phyloP scores from a whole-genome alignment of 92 coral and sea anemone species.

The Parazoanthus swiftii region DNA sequence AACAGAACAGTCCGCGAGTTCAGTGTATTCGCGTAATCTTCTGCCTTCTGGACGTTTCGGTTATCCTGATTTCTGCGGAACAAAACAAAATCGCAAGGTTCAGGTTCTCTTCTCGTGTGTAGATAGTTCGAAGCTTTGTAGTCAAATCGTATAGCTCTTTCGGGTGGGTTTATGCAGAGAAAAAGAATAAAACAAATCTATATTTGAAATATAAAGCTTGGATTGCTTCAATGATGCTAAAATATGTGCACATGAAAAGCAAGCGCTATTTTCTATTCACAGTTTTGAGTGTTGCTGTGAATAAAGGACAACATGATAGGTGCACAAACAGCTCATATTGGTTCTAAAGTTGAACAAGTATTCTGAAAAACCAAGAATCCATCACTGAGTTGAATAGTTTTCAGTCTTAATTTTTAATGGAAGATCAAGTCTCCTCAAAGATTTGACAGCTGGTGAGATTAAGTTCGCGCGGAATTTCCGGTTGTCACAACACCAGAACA shows the following conservation, averaged over 20 bases:
- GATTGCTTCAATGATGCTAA: neutral
- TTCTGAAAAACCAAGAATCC: neutral
- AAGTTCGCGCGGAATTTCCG: slow-evolving; percentile 31
- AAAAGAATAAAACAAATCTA: too few species aligned
- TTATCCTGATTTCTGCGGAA: too few species aligned
- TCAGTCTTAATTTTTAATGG: neutral
- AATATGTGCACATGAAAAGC: too few species aligned
- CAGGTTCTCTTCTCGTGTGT: too few species aligned
- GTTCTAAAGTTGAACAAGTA: neutral
- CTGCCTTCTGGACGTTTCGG: too few species aligned
- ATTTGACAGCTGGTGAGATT: neutral
- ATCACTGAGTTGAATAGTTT: neutral
- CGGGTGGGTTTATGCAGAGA: too few species aligned
- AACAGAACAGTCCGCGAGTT: neutral
- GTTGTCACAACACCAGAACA: slow-evolving; percentile 15
- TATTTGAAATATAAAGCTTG: too few species aligned
- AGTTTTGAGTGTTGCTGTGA: neutral
- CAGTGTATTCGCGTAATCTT: too few species aligned
- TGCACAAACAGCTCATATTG: neutral
- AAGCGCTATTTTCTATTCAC: neutral
- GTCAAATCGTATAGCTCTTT: too few species aligned
- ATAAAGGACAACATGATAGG: neutral
- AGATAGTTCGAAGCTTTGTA: too few species aligned
- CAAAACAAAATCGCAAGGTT: too few species aligned
- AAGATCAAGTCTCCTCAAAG: neutral